A percentile compares a stretch with the other conserved stretches of the same genome.
Evolutionary conservation across 2,113 vertebrate species (phyloP).

Genomic region (Rhadina sibilatrix): DNA sequence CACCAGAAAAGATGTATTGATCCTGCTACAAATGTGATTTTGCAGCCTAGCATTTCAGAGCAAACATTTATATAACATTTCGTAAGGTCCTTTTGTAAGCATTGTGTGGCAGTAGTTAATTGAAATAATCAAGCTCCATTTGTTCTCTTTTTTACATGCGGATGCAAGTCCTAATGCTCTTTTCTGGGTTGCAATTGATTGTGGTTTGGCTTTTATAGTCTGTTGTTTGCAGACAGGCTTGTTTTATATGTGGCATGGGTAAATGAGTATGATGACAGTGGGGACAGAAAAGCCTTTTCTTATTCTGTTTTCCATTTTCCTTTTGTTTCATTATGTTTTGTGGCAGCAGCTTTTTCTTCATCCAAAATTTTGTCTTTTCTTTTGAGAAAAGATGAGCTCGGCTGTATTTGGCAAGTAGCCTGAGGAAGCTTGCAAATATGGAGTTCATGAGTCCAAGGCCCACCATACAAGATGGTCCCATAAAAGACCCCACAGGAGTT

Average conservation of each 20-base stretch:
- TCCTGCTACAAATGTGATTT: conserved; percentile 24
- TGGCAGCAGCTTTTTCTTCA: not conserved
- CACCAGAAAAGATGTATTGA: not conserved
- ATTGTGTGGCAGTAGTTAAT: not conserved
- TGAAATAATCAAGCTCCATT: conserved; percentile 47
- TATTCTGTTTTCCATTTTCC: not conserved
- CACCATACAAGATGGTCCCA: not conserved
- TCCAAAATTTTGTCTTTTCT: not conserved
- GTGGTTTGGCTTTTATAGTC: conserved; percentile 30
- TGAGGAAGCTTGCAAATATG: not conserved
- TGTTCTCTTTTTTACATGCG: not conserved
- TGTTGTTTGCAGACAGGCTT: conserved; percentile 33
- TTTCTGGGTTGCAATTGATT: conserved; percentile 26
- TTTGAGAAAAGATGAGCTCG: not conserved
- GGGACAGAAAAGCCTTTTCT: not conserved
- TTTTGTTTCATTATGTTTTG: conserved; percentile 9
- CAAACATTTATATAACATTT: conserved; percentile 33
- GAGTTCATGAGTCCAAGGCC: not conserved
- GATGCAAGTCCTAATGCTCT: not conserved
- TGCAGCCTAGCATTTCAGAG: not conserved
- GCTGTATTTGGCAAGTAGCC: not conserved
- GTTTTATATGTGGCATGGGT: not conserved
- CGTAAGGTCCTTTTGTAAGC: not conserved
- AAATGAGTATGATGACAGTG: not conserved
- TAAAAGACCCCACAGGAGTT: not conserved